Conservation (phyloP, 2,888 invertebrate species). For the Encarsia formosa region DNA sequence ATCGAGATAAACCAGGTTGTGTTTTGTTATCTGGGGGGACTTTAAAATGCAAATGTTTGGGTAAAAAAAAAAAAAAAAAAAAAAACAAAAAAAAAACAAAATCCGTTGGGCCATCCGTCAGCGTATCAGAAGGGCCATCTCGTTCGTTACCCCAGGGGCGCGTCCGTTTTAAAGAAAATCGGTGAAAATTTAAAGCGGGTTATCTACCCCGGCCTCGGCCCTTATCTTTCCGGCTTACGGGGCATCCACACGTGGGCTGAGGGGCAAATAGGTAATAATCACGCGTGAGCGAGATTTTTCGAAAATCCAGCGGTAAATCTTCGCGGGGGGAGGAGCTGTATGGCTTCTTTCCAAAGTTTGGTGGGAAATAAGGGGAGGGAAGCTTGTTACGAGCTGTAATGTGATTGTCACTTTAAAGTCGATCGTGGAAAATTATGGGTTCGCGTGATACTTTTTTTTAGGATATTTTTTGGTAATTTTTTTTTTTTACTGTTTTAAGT, state of each 20-base stretch:
- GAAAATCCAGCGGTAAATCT: slow-evolving; percentile 16
- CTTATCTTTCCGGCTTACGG: neutral
- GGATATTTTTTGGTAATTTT: too few species aligned
- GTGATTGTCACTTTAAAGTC: too few species aligned
- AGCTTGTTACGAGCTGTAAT: too few species aligned
- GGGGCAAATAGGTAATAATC: slow-evolving; percentile 44
- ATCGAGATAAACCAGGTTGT: too few species aligned
- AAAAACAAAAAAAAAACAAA: neutral
- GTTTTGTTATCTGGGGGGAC: too few species aligned
- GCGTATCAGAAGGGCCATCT: slow-evolving; percentile 38
- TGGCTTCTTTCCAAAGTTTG: too few species aligned
- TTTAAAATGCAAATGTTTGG: neutral
- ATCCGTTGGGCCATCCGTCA: slow-evolving; percentile 40
- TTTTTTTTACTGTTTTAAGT: too few species aligned
- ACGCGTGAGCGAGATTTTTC: slow-evolving; percentile 10
- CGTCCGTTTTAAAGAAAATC: slow-evolving; percentile 43
- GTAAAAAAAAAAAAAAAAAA: neutral
- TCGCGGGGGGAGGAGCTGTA: neutral
- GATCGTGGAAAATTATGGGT: too few species aligned
- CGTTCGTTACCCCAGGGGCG: slow-evolving; percentile 1
- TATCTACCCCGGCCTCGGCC: slow-evolving; percentile 1
- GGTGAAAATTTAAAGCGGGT: slow-evolving; percentile 48
- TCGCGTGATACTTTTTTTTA: too few species aligned
- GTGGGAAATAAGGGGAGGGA: too few species aligned
- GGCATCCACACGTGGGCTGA: slow-evolving; percentile 6